Evolutionary conservation across 2,797 vertebrate genomes (phyloP).

Genomic region (Gobionotothen gibberifrons): DNA sequence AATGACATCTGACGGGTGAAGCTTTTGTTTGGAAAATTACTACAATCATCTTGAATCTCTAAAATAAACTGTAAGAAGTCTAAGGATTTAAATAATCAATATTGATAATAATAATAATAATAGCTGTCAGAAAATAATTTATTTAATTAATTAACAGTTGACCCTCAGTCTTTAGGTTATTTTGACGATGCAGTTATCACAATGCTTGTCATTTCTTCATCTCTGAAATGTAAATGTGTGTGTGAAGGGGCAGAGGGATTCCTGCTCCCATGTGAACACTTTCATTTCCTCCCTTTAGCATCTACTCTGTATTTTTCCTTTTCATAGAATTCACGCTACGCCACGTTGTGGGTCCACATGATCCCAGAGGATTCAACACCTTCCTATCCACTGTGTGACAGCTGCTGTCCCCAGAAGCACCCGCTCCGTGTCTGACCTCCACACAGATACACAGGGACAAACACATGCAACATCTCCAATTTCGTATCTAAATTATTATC

Average conservation of each 20-base stretch:
- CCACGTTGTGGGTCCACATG: not conserved
- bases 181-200: slow-evolving; percentile 7
- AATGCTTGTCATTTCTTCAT: not conserved
- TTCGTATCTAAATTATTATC: slow-evolving; percentile 8
- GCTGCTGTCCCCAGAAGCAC: slow-evolving; percentile 39
- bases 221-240: slow-evolving; percentile 35
- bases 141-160: not conserved
- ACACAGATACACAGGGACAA: slow-evolving; percentile 23
- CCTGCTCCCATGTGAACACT: slow-evolving; percentile 24
- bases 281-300: slow-evolving; percentile 19
- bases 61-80: too few species aligned
- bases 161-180: slow-evolving; percentile 1
- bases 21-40: too few species aligned
- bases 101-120: not conserved
- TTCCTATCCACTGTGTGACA: slow-evolving; percentile 27
- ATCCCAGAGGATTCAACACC: slow-evolving; percentile 37
- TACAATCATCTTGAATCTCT: too few species aligned
- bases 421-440: slow-evolving; percentile 31
- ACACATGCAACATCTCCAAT: not conserved
- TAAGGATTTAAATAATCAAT: too few species aligned
- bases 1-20: too few species aligned
- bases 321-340: slow-evolving; percentile 37
- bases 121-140: not conserved
- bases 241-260: not conserved
- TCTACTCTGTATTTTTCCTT: slow-evolving; percentile 26